phyloP scores from a whole-genome alignment of 2,113 vertebrate genomes.

The Tyto alba region DNA sequence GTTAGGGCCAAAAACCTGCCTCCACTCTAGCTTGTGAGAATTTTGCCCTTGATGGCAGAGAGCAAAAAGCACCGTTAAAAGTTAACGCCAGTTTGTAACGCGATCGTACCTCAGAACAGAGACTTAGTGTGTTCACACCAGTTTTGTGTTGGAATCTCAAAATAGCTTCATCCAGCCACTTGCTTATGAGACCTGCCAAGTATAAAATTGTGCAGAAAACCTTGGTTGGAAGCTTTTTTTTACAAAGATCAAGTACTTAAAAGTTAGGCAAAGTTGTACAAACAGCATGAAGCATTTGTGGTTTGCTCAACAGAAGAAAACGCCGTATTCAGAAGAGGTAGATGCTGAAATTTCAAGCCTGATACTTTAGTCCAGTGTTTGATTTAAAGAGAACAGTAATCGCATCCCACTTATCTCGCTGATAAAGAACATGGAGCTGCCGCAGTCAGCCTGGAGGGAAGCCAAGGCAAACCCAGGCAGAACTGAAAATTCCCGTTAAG shows the following conservation, averaged over 20 bases:
- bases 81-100: rapidly evolving
- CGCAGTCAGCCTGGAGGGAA: neutral
- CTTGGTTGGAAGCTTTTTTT: neutral
- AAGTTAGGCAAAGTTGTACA: neutral
- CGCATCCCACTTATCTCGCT: neutral
- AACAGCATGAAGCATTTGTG: neutral
- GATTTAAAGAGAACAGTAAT: conserved; percentile 13
- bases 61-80: neutral
- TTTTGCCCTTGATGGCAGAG: neutral
- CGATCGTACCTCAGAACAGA: neutral
- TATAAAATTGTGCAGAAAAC: neutral
- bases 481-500: neutral
- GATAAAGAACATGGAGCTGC: conserved; percentile 20
- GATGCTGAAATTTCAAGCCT: neutral
- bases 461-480: conserved; percentile 36
- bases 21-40: neutral
- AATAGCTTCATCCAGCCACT: neutral
- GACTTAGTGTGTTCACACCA: neutral
- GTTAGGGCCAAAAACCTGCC: neutral
- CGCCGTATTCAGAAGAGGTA: neutral
- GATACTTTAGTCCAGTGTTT: neutral
- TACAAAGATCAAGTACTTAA: neutral
- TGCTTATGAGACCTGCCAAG: neutral
- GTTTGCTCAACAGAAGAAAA: neutral
- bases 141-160: neutral